Conservation (phyloP, 2,797 vertebrate species). For the Sebastes hopkinsi region DNA sequence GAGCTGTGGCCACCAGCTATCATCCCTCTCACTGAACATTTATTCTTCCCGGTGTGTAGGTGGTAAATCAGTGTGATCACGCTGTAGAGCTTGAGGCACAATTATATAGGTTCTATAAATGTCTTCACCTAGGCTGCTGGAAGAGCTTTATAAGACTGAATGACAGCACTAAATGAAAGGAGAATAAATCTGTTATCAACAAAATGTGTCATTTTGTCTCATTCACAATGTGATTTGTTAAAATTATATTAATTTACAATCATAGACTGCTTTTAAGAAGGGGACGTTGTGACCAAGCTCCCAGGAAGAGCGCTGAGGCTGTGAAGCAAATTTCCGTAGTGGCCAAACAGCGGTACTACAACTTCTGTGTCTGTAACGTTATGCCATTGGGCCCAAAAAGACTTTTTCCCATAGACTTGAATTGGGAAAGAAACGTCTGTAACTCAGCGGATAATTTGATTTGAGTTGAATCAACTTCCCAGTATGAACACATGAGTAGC, state of each 20-base stretch:
- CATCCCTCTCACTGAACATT: conserved; percentile 12
- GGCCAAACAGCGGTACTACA: too few relatives aligned
- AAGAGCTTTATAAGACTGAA: neutral
- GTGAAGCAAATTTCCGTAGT: too few relatives aligned
- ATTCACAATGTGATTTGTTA: neutral
- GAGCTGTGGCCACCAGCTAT: neutral
- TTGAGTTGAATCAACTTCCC: too few relatives aligned
- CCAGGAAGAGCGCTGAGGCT: too few relatives aligned
- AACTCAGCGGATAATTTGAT: too few relatives aligned
- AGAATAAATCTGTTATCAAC: neutral
- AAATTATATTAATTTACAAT: neutral
- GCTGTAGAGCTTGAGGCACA: conserved; percentile 32
- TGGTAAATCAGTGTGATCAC: conserved; percentile 52
- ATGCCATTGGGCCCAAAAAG: too few relatives aligned
- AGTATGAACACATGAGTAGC: too few relatives aligned
- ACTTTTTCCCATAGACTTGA: too few relatives aligned
- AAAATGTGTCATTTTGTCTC: neutral
- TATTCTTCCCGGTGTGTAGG: conserved; percentile 40
- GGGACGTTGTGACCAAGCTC: too few relatives aligned
- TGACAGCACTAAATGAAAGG: neutral
- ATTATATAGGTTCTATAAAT: conserved; percentile 62
- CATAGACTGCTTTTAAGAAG: neutral
- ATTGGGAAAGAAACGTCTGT: too few relatives aligned
- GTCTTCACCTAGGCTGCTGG: conserved; percentile 24
- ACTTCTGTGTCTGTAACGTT: too few relatives aligned